A percentile compares a stretch with the other conserved stretches of the same genome.
Conservation (phyloP, 2,797 vertebrate genomes). For the Scyliorhinus canicula region DNA sequence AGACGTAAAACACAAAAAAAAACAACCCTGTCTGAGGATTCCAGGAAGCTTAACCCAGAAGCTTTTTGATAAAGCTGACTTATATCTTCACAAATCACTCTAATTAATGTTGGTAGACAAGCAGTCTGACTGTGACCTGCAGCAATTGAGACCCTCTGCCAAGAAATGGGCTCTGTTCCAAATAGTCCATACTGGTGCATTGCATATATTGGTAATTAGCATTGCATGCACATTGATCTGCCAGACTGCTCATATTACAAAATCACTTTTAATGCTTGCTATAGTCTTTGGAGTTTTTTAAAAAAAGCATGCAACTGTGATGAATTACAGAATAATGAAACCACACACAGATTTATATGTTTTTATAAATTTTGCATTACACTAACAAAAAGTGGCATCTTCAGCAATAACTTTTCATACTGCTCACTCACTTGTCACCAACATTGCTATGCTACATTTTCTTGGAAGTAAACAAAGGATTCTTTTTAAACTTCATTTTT, state of each 20-base stretch:
- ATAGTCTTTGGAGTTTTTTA: conserved; percentile 33
- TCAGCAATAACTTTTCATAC: neutral
- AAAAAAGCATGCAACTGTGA: neutral
- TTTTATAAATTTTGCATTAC: conserved; percentile 18
- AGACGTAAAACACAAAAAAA: conserved; percentile 31
- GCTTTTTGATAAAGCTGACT: conserved; percentile 37
- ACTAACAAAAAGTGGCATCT: neutral
- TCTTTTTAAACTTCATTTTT: neutral
- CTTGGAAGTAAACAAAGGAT: neutral
- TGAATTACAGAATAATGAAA: conserved; percentile 27
- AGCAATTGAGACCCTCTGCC: conserved; percentile 37
- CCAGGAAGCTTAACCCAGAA: conserved; percentile 34
- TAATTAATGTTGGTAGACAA: conserved; percentile 36
- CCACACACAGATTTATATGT: neutral
- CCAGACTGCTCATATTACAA: conserved; percentile 35
- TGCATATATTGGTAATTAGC: conserved; percentile 31
- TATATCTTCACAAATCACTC: conserved; percentile 39
- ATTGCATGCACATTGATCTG: conserved; percentile 38
- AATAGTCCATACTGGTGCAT: conserved; percentile 10
- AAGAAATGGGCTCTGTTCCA: conserved; percentile 34
- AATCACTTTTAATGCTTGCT: conserved; percentile 20
- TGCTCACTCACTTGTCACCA: neutral
- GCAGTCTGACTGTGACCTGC: conserved; percentile 38
- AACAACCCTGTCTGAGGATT: conserved; percentile 32
- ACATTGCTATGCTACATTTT: neutral